Percentiles rank a stretch among this genome's conserved stretches.
phyloP scores from a whole-genome alignment of 2,797 vertebrate species.

The Hippocampus kuda region DNA sequence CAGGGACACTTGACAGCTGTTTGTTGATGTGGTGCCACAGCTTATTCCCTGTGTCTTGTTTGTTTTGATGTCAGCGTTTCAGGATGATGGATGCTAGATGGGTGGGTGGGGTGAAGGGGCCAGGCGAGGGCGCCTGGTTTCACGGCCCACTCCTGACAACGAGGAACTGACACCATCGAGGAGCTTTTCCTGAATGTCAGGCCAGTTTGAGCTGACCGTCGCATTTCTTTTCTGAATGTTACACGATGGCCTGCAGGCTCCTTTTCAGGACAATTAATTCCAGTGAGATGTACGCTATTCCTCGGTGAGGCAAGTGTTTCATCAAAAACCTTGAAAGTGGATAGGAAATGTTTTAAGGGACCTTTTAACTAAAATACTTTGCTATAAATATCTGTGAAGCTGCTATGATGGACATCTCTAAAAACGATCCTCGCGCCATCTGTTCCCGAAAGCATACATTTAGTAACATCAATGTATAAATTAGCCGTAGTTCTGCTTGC shows the following conservation, averaged over 20 bases:
- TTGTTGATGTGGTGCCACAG: slow-evolving; percentile 55
- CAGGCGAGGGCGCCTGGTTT: slow-evolving; percentile 25
- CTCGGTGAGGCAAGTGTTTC: no score
- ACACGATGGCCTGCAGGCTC: slow-evolving; percentile 10
- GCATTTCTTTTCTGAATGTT: slow-evolving; percentile 22
- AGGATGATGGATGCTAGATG: slow-evolving; percentile 1
- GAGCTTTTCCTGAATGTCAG: slow-evolving; percentile 26
- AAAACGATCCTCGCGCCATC: no score
- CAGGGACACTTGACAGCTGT: slow-evolving; percentile 58
- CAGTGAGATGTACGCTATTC: no score
- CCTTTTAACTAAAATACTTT: no score
- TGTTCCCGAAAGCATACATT: no score
- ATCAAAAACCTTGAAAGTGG: not conserved
- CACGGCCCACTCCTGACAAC: slow-evolving; percentile 30
- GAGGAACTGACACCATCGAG: slow-evolving; percentile 15
- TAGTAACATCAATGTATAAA: no score
- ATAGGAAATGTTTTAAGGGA: no score
- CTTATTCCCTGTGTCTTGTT: slow-evolving; percentile 63
- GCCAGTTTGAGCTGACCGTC: slow-evolving; percentile 15
- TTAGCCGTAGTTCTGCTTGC: no score
- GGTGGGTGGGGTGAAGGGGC: slow-evolving; percentile 24
- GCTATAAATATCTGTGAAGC: no score
- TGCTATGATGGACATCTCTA: no score
- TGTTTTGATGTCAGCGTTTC: slow-evolving; percentile 58
- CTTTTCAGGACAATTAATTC: not conserved